phyloP scores from a whole-genome alignment of 2,113 vertebrate genomes.

The Candoia aspera region DNA sequence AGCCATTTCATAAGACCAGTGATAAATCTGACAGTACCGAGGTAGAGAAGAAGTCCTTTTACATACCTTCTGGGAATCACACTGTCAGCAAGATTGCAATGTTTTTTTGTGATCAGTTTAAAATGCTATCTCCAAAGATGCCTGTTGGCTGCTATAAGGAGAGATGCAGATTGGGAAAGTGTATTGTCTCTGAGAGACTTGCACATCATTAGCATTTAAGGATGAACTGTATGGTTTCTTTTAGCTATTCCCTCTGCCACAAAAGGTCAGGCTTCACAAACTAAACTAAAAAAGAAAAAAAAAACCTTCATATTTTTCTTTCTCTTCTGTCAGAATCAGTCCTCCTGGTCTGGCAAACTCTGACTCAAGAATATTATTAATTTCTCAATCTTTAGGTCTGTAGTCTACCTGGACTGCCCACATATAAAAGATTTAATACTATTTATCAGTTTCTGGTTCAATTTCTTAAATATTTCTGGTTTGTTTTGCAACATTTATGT shows the following conservation, averaged over 20 bases:
- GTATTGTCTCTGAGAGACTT: background rate
- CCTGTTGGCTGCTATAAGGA: slow-evolving; percentile 4
- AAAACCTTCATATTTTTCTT: background rate
- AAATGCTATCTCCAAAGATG: background rate
- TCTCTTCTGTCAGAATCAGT: background rate
- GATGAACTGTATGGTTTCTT: background rate
- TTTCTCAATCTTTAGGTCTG: background rate
- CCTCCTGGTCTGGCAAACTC: background rate
- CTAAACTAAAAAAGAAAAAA: background rate
- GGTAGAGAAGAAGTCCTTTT: slow-evolving; percentile 10
- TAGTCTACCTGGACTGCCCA: background rate
- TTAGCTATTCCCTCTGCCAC: background rate
- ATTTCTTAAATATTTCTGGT: no score
- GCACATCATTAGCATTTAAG: slow-evolving; percentile 8
- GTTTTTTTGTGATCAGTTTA: slow-evolving; percentile 21
- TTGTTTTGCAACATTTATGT: background rate
- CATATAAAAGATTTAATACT: background rate
- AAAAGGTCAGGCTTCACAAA: slow-evolving; percentile 11
- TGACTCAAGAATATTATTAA: background rate
- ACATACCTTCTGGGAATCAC: background rate
- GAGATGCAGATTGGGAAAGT: background rate
- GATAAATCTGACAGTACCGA: background rate
- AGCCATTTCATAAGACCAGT: slow-evolving; percentile 17
- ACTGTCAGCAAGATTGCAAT: background rate
- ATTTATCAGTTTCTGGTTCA: background rate